Conservation (phyloP, 2,888 invertebrate genomes). For the Acrobasis suavella region DNA sequence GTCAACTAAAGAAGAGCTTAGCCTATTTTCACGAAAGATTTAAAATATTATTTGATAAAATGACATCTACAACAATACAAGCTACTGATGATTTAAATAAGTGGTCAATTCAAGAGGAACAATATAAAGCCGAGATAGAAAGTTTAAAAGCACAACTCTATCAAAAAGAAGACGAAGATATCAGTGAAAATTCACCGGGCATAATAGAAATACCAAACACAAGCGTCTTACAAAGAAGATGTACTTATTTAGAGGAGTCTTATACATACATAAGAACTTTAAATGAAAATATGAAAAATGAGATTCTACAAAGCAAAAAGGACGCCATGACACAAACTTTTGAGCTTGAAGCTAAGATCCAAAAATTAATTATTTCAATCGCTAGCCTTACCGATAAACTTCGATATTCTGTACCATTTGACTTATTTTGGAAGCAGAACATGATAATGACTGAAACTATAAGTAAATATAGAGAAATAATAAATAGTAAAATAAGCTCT, state of each 20-base stretch:
- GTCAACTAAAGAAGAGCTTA: conserved; percentile 59
- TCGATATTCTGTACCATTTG: conserved; percentile 68
- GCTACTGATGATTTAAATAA: conserved; percentile 67
- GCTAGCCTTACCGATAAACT: conserved; percentile 73
- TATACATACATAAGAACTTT: conserved; percentile 71
- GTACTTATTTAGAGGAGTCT: conserved; percentile 67
- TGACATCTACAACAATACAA: conserved; percentile 66
- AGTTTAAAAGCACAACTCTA: conserved; percentile 56
- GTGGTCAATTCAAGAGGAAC: conserved; percentile 71
- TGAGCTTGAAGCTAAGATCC: conserved; percentile 69
- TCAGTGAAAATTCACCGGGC: conserved; percentile 67
- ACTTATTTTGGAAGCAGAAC: conserved; percentile 79
- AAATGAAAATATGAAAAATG: conserved; percentile 78
- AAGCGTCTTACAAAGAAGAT: conserved; percentile 63
- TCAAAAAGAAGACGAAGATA: conserved; percentile 57
- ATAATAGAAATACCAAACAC: conserved; percentile 47
- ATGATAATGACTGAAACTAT: conserved; percentile 73
- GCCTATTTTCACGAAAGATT: conserved; percentile 73
- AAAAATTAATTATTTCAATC: conserved; percentile 59
- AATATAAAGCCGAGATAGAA: conserved; percentile 71
- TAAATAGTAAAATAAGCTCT: conserved; percentile 51
- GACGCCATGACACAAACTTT: conserved; percentile 66
- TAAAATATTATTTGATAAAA: conserved; percentile 67
- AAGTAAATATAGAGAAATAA: conserved; percentile 74
- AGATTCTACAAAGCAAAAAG: conserved; percentile 71